Evolutionary conservation across 2,797 vertebrate genomes (phyloP).

Genomic region (Enteromius trimaculatus): DNA sequence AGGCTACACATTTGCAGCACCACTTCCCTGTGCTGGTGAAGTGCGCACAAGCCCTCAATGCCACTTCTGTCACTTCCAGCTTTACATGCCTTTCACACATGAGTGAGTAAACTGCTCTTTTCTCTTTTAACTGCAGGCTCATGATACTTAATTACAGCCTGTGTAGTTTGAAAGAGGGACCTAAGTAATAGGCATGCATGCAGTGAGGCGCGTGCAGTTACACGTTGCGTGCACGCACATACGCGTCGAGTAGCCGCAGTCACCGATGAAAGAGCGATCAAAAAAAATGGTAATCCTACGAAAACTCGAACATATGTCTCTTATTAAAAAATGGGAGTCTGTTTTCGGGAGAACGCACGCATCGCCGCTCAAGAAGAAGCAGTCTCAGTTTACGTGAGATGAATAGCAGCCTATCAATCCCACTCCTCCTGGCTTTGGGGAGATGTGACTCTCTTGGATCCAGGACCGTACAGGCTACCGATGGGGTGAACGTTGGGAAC

Average conservation of each 20-base stretch:
- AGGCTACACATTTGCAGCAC: constrained; percentile 10
- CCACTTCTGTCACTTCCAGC: constrained; percentile 14
- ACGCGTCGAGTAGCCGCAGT: constrained; percentile 56
- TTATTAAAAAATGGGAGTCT: constrained; percentile 68
- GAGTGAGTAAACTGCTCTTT: constrained; percentile 14
- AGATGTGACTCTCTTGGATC: constrained; percentile 12
- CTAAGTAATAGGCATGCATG: constrained; percentile 42
- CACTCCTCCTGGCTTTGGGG: not conserved
- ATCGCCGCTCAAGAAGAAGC: constrained; percentile 69
- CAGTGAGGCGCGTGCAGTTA: constrained; percentile 53
- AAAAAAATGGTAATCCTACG: constrained; percentile 46
- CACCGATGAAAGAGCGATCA: constrained; percentile 54
- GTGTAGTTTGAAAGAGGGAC: constrained; percentile 16
- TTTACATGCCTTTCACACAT: constrained; percentile 32
- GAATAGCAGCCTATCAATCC: constrained; percentile 45
- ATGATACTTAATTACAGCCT: constrained; percentile 42
- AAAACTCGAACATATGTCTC: constrained; percentile 70
- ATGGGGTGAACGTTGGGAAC: not conserved
- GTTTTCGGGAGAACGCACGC: constrained; percentile 62
- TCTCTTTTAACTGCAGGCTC: constrained; percentile 28
- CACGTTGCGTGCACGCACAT: constrained; percentile 63
- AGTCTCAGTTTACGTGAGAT: constrained; percentile 59
- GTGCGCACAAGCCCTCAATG: constrained; percentile 1
- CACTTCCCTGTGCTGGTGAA: constrained; percentile 1
- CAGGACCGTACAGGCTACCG: not conserved